A percentile compares a stretch with the other conserved stretches of the same genome.
These are phyloP conservation scores for Drosophila miranda DNA, from an alignment of 1,140 invertebrate species.

Conservation along the genomic window DNA sequence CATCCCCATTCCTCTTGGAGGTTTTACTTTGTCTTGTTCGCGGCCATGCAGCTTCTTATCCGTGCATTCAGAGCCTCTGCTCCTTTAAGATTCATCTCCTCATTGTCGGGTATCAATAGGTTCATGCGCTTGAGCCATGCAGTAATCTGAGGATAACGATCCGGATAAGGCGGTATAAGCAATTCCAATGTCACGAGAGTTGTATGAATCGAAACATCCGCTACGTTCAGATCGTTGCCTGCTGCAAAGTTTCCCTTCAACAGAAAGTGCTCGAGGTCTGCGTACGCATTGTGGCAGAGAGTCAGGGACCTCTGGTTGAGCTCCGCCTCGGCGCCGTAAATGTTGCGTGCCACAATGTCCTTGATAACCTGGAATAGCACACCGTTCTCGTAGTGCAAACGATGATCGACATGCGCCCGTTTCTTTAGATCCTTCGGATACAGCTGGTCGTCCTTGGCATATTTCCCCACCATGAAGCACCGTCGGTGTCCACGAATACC, in stretches of 20 bases:
- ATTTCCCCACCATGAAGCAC: slow-evolving; percentile 88
- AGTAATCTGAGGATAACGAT: slow-evolving; percentile 40
- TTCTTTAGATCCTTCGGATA: slow-evolving; percentile 87
- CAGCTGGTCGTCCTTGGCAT: slow-evolving; percentile 85
- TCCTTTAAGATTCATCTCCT: slow-evolving; percentile 65
- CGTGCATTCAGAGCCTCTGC: slow-evolving; percentile 52
- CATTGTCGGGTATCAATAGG: slow-evolving; percentile 57
- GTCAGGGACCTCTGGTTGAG: slow-evolving; percentile 51
- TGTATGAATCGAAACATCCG: slow-evolving; percentile 83
- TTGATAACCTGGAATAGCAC: slow-evolving; percentile 84
- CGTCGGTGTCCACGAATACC: slow-evolving; percentile 86
- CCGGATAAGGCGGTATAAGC: slow-evolving; percentile 65
- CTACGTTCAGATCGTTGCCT: slow-evolving; percentile 84
- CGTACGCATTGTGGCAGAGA: slow-evolving; percentile 83
- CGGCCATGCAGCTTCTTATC: slow-evolving; percentile 56
- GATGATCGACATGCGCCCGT: slow-evolving; percentile 87
- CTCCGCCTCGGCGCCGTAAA: slow-evolving; percentile 72
- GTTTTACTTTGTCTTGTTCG: slow-evolving; percentile 31
- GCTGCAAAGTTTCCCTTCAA: slow-evolving; percentile 81
- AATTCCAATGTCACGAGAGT: slow-evolving; percentile 80
- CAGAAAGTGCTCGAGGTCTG: slow-evolving; percentile 83
- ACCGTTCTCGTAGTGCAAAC: slow-evolving; percentile 88
- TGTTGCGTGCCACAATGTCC: slow-evolving; percentile 72
- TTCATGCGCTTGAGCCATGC: slow-evolving; percentile 63
- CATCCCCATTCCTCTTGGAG: not conserved